These are phyloP conservation scores for Drosophila mulleri DNA, from an alignment of 2,888 invertebrate genomes.

Conservation along the genomic window DNA sequence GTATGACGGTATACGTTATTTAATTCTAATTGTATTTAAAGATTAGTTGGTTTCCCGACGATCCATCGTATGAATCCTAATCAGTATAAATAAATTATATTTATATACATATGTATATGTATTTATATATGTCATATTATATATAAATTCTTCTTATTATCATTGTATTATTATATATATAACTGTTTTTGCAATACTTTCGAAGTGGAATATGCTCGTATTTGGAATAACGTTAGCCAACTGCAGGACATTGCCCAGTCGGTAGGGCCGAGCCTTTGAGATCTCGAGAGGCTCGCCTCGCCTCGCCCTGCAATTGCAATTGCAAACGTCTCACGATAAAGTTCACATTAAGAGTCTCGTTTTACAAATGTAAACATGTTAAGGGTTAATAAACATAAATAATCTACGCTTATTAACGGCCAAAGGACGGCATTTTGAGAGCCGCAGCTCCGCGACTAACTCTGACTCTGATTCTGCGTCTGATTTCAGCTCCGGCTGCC, in stretches of 20 bases:
- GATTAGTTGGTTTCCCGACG: too few relatives aligned
- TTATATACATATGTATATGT: too few relatives aligned
- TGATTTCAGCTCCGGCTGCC: not conserved
- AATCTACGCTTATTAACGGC: slow-evolving; percentile 83
- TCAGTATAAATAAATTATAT: too few relatives aligned
- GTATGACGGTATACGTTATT: too few relatives aligned
- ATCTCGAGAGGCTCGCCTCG: slow-evolving; percentile 5
- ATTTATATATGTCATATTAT: too few relatives aligned
- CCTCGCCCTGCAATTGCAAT: slow-evolving; percentile 55
- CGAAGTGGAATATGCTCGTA: too few relatives aligned
- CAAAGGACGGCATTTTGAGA: slow-evolving; percentile 53
- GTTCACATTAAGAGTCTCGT: slow-evolving; percentile 85
- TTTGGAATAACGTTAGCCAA: too few relatives aligned
- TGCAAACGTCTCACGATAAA: slow-evolving; percentile 79
- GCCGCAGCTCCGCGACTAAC: slow-evolving; percentile 15
- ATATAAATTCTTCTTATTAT: too few relatives aligned
- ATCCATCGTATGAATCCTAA: too few relatives aligned
- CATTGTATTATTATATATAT: too few relatives aligned
- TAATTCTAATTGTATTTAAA: too few relatives aligned
- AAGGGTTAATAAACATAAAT: slow-evolving; percentile 84
- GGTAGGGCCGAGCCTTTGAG: not conserved
- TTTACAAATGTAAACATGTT: slow-evolving; percentile 85
- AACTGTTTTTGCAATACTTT: too few relatives aligned
- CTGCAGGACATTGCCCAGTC: slow-evolving; percentile 21
- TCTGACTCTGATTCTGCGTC: not conserved